Percentiles rank a stretch among this genome's conserved stretches.
phyloP scores from a whole-genome alignment of 37 sponge, comb jelly and placozoan species.

The Halisarca cf. caerulea region DNA sequence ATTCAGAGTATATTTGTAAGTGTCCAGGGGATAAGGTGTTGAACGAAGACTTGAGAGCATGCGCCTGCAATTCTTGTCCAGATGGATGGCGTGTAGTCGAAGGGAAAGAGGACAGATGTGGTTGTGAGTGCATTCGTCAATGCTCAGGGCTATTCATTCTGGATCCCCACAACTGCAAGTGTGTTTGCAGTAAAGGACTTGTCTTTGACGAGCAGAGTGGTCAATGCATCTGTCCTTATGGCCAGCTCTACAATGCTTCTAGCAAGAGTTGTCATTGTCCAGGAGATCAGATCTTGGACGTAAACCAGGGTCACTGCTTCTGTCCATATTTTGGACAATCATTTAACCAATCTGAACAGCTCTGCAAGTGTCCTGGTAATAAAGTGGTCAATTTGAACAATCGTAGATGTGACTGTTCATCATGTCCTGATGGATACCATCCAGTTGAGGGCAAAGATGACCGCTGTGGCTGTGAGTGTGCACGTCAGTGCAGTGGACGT shows the following conservation, averaged over 20 bases:
- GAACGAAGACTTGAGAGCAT: background rate
- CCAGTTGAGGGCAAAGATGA: background rate
- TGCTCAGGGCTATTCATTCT: background rate
- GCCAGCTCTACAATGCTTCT: background rate
- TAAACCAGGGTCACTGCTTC: background rate
- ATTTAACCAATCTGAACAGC: background rate
- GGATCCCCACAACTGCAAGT: background rate
- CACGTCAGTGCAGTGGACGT: background rate
- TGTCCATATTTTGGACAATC: slow-evolving; percentile 13
- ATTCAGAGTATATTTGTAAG: background rate
- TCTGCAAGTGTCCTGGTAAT: slow-evolving; percentile 2
- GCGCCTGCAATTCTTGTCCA: background rate
- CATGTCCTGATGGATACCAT: background rate
- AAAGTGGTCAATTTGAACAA: background rate
- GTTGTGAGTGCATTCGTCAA: background rate
- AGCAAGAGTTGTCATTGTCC: background rate
- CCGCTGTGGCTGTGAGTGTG: slow-evolving; percentile 4
- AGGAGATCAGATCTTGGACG: slow-evolving; percentile 1
- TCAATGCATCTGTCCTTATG: slow-evolving; percentile 17
- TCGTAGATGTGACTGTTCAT: background rate
- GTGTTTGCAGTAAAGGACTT: background rate
- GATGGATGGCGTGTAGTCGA: background rate
- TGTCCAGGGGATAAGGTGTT: slow-evolving; percentile 22
- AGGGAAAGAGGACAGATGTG: slow-evolving; percentile 12
- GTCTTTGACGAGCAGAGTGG: background rate